Base-by-base conservation (phyloP, 1,140 invertebrate species). In the Maconellicoccus hirsutus region DNA sequence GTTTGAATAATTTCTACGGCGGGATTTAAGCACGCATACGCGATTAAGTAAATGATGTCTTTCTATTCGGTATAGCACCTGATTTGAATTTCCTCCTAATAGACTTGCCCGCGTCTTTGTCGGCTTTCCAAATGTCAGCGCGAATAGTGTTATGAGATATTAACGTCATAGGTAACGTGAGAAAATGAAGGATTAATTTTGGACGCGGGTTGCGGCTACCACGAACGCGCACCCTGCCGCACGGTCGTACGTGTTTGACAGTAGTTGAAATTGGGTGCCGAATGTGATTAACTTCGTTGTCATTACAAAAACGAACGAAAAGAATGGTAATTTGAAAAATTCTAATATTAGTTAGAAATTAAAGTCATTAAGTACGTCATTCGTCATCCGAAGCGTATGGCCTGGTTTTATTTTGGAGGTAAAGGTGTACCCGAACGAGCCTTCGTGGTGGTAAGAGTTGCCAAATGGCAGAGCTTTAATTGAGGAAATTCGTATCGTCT, bases 331-430 rank as follows among this genome's bases (percentile, higher is more conserved):
- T 66, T 66, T 66, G 19, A 66, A 66, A 66, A 66, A 66, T 66
- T 66, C 61, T 66, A 66, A 66, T 66, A 66, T 66, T 66, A 66
- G 61, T 66, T 66, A 25, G 61, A 66, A 66, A 66, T 66, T 66
- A 66, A 66, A 66, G 10, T 66, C 61, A 66, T 66, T 66, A 66
- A 66, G 61, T 66, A 26, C 61, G 25, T 26, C 61, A 66, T 66
- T 66, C 61, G 61, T 66, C 61, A 66, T 66, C 8, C 6, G 6
- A 6, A 6, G 42, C 2, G n/a, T 19, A 19, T 52, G 16, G 42
- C 4, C n/a, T 52, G n/a, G 29, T 33, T 33, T 33, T 16, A 52
- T 52, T 52, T 52, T 16, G 42, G 42, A 52, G 42, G 42, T 52
- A 52, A 52, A 52, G n/a, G 42, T 52, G 42, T 52, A 52, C 42